Base-by-base conservation (phyloP, 2,888 invertebrate genomes). In the Drosophila nr. medialis region DNA sequence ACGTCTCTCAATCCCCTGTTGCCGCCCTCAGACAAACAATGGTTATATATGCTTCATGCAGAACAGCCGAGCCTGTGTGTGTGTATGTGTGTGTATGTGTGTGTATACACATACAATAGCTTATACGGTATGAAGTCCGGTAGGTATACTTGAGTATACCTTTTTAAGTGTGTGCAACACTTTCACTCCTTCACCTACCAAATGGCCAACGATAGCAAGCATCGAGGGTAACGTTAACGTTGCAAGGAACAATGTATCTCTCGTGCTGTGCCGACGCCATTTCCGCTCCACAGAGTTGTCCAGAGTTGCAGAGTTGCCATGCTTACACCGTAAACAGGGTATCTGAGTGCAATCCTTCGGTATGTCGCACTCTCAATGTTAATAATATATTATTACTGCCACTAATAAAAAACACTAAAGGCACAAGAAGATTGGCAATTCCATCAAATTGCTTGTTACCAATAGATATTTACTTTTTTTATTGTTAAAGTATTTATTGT, bases 61-160 rank as follows among this genome's bases (percentile, higher is more conserved):
- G 27, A 55, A 51, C 61, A 24, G 21, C 13, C 32, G 15, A 21
- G 50, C 55, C 71, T 45, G 21, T 15, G 15, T 60, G n/a, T 30
- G 27, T 40, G 27, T 63, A 8, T 59, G 3, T 48, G 30, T 30
- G 27, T 40, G 27, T 63, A 8, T 59, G 3, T 48, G 30, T 61
- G 10, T 56, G 59, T 45, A 60, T 53, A 63, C 48, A 64, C 56
- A 51, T 45, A 72, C 68, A 76, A 73, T 77, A 68, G 77, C 75
- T 73, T 75, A 71, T 68, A 65, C 70, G 74, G 75, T 76, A 83
- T 79, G 74, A 81, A 86, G 83, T 80, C 90, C 90, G 80, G 79
- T 80, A 86, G 86, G 82, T 77, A 82, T 84, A 82, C 89, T 90
- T 89, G 80, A 83, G 85, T 86, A 81, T 82, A 15, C 24, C 24